A percentile compares a stretch with the other conserved stretches of the same genome.
Evolutionary conservation across 37 sponge, comb jelly and placozoan species (phyloP).

Genomic region (Trichoplax adhaerens): DNA sequence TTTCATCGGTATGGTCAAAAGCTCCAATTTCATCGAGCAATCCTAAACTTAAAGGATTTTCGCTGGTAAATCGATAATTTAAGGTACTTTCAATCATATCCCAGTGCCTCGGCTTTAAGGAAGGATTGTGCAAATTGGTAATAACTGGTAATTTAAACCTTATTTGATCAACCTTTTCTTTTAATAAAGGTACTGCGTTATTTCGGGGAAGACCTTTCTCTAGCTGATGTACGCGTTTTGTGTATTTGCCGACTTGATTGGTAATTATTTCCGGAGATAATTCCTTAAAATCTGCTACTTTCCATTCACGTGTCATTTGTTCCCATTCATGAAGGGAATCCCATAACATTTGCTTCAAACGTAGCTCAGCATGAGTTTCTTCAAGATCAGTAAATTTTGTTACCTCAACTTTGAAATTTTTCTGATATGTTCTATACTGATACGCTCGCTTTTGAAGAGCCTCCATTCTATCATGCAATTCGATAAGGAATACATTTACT

Average conservation of each 20-base stretch:
- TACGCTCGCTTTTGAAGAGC: slow-evolving; percentile 67
- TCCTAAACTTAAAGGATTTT: slow-evolving; percentile 43
- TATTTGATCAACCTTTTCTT: slow-evolving; percentile 77
- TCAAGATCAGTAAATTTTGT: slow-evolving; percentile 89
- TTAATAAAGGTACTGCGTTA: slow-evolving; percentile 70
- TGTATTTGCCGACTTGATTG: slow-evolving; percentile 41
- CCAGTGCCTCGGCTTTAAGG: slow-evolving; percentile 88
- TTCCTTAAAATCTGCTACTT: slow-evolving; percentile 45
- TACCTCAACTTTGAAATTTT: slow-evolving; percentile 76
- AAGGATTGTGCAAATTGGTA: slow-evolving; percentile 71
- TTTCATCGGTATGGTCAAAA: slow-evolving; percentile 66
- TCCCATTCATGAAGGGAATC: slow-evolving; percentile 73
- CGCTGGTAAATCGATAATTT: slow-evolving; percentile 56
- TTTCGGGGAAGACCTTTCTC: slow-evolving; percentile 97
- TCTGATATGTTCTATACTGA: slow-evolving; percentile 79
- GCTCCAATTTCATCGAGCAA: slow-evolving; percentile 49
- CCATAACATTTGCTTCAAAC: slow-evolving; percentile 86
- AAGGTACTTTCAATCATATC: slow-evolving; percentile 59
- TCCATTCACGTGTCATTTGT: slow-evolving; percentile 50
- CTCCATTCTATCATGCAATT: slow-evolving; percentile 38
- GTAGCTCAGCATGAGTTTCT: slow-evolving; percentile 82
- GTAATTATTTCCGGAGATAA: slow-evolving; percentile 59
- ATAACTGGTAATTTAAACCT: slow-evolving; percentile 59
- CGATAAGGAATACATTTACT: slow-evolving; percentile 30
- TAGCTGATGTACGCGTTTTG: slow-evolving; percentile 78